These are phyloP conservation scores for Melanocharis versteri DNA, from an alignment of 2,113 vertebrate species.

Conservation along the genomic window DNA sequence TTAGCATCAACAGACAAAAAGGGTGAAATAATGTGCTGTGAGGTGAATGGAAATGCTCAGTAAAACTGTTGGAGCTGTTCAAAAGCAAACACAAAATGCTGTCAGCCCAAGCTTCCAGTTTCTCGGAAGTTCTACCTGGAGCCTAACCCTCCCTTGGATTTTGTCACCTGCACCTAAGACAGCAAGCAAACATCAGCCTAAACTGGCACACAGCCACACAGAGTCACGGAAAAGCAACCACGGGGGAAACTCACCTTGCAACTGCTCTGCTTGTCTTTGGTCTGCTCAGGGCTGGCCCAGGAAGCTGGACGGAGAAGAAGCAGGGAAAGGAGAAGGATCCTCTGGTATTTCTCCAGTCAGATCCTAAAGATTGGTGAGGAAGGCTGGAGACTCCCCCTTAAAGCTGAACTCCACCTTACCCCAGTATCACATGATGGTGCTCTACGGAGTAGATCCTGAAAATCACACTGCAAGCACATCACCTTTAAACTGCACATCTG, in stretches of 20 bases:
- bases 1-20: background rate
- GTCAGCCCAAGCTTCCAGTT: background rate
- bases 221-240: background rate
- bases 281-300: background rate
- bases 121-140: background rate
- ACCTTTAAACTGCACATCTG: slow-evolving; percentile 45
- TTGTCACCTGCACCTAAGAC: background rate
- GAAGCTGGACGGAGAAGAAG: background rate
- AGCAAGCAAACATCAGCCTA: background rate
- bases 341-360: slow-evolving; percentile 15
- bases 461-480: slow-evolving; percentile 29
- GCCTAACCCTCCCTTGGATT: background rate
- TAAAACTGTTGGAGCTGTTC: background rate
- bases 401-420: slow-evolving; percentile 75
- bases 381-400: slow-evolving; percentile 71
- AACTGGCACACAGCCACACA: background rate
- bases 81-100: background rate
- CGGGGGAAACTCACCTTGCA: slow-evolving; percentile 41
- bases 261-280: background rate
- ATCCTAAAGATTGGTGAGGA: slow-evolving; percentile 45
- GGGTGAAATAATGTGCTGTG: background rate
- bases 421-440: slow-evolving; percentile 63
- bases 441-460: slow-evolving; percentile 18
- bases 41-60: background rate
- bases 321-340: background rate